Evolutionary conservation across 2,113 vertebrate species (phyloP).

Genomic region (Onychostoma macrolepis): DNA sequence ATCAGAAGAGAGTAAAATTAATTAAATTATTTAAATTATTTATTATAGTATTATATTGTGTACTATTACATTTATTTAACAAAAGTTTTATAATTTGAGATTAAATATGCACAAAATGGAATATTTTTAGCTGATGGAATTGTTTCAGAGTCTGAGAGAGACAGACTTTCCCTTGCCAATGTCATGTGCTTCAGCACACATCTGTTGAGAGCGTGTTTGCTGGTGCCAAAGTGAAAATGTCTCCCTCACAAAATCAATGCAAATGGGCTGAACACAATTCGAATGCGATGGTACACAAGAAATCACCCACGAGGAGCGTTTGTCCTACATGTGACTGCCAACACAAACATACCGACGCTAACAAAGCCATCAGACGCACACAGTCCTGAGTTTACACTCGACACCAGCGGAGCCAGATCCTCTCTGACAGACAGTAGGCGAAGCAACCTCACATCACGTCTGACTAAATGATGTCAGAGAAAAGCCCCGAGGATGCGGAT

Average conservation of each 20-base stretch:
- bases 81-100: background rate
- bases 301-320: background rate
- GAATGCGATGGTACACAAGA: background rate
- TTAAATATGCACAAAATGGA: background rate
- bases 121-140: background rate
- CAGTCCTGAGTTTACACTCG: background rate
- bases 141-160: background rate
- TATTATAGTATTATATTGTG: too few species aligned
- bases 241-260: background rate
- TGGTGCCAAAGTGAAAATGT: background rate
- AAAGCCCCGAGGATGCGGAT: background rate
- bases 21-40: too few species aligned
- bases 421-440: background rate
- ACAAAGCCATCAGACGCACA: background rate
- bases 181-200: background rate
- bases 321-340: background rate
- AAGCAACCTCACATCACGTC: background rate
- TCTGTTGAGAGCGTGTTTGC: background rate
- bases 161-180: background rate
- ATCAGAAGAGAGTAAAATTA: too few species aligned
- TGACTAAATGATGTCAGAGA: constrained; percentile 9
- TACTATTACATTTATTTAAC: background rate
- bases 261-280: background rate
- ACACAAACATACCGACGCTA: background rate
- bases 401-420: background rate